A percentile compares a stretch with the other conserved stretches of the same genome.
Conservation (phyloP, 2,113 vertebrate species). For the Chinchilla lanigera region DNA sequence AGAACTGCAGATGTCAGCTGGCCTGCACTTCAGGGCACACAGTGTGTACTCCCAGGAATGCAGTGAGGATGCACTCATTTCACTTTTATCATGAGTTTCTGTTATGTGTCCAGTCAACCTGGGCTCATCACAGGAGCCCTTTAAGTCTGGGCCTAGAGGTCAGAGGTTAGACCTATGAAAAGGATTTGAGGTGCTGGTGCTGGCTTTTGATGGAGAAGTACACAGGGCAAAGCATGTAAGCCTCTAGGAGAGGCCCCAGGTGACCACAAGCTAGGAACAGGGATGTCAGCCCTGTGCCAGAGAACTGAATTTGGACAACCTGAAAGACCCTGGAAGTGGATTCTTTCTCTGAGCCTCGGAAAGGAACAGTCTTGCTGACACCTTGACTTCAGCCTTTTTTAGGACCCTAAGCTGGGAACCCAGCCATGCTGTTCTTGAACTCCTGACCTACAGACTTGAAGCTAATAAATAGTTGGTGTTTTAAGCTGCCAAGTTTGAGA, state of each 20-base stretch:
- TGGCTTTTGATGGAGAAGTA: neutral
- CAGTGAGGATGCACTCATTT: neutral
- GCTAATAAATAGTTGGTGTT: neutral
- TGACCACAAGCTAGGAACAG: neutral
- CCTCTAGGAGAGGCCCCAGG: neutral
- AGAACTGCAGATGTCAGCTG: neutral
- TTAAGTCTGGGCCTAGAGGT: neutral
- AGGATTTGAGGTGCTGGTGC: neutral
- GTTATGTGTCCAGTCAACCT: neutral
- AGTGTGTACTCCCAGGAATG: neutral
- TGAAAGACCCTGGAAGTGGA: neutral
- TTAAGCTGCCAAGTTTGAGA: neutral
- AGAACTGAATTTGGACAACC: neutral
- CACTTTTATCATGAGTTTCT: neutral
- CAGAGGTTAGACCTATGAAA: neutral
- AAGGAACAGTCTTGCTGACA: neutral
- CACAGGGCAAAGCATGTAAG: neutral
- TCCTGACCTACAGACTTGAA: neutral
- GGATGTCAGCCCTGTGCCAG: neutral
- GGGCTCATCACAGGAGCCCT: neutral
- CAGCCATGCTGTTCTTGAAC: neutral
- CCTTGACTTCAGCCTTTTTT: neutral
- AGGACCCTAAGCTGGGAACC: neutral
- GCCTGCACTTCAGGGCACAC: fast-evolving
- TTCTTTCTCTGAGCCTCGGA: neutral